phyloP scores from a whole-genome alignment of 2,797 vertebrate species.

The Huso huso region DNA sequence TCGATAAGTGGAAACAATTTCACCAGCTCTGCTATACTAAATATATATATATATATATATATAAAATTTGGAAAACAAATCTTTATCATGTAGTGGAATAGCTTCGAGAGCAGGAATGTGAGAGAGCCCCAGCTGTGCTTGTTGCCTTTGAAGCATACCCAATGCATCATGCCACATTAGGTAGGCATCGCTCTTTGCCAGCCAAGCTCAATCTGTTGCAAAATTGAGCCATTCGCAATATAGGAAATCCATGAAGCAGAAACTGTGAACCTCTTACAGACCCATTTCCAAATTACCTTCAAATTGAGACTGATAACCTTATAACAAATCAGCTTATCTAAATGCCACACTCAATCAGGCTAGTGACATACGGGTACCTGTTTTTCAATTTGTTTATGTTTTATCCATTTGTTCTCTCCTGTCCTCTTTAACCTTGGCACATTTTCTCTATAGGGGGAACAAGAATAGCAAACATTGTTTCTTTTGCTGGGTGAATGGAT shows the following conservation, averaged over 20 bases:
- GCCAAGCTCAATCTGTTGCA: slow-evolving; percentile 46
- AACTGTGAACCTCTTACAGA: slow-evolving; percentile 50
- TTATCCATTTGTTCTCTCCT: slow-evolving; percentile 24
- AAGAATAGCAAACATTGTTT: not conserved
- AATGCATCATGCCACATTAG: slow-evolving; percentile 54
- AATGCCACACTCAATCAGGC: slow-evolving; percentile 35
- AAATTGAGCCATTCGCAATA: slow-evolving; percentile 39
- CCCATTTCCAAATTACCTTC: slow-evolving; percentile 59
- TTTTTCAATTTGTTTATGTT: not conserved
- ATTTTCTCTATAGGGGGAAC: slow-evolving; percentile 2
- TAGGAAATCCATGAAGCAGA: slow-evolving; percentile 42
- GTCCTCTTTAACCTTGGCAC: slow-evolving; percentile 12
- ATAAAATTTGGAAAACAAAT: slow-evolving; percentile 33
- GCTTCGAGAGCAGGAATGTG: slow-evolving; percentile 41
- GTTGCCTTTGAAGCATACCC: slow-evolving; percentile 44
- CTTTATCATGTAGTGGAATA: slow-evolving; percentile 30
- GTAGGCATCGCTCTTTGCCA: slow-evolving; percentile 54
- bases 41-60: too few species aligned
- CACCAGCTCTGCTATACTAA: slow-evolving; percentile 6
- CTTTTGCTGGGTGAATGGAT: not conserved
- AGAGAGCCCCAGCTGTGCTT: slow-evolving; percentile 41
- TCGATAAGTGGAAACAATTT: slow-evolving; percentile 30
- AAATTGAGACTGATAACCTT: slow-evolving; percentile 55
- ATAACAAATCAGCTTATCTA: slow-evolving; percentile 47
- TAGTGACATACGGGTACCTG: slow-evolving; percentile 29